These are phyloP conservation scores for Semaprochilodus insignis DNA, from an alignment of 2,797 vertebrate genomes.

Conservation along the genomic window DNA sequence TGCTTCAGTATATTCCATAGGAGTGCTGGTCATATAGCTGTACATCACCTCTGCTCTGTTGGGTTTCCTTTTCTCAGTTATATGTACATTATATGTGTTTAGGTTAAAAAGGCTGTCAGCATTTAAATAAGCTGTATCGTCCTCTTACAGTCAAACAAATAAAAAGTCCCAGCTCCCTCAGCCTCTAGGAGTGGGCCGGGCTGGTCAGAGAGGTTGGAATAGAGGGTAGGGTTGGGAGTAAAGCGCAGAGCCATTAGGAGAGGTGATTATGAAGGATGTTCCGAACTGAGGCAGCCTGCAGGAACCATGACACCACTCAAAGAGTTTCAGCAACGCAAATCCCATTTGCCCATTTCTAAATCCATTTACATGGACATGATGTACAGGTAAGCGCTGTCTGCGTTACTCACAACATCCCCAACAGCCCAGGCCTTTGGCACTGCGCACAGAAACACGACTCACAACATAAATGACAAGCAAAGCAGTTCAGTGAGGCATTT, in stretches of 20 bases:
- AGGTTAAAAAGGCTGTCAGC: constrained; percentile 94
- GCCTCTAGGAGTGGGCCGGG: constrained; percentile 48
- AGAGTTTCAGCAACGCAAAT: constrained; percentile 35
- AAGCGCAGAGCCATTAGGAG: constrained; percentile 69
- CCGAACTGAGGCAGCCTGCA: constrained; percentile 72
- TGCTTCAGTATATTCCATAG: constrained; percentile 85
- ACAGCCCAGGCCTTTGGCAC: constrained; percentile 86
- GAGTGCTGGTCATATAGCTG: constrained; percentile 92
- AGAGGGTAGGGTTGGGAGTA: constrained; percentile 40
- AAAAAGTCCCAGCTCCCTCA: constrained; percentile 82
- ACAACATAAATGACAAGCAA: constrained; percentile 90
- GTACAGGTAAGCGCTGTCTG: no score
- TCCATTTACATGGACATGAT: no score
- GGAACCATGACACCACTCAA: constrained; percentile 36
- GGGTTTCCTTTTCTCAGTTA: constrained; percentile 64
- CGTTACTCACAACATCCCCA: constrained; percentile 68
- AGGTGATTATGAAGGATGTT: constrained; percentile 73
- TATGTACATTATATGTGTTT: constrained; percentile 88
- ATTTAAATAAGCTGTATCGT: constrained; percentile 88
- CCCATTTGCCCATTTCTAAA: constrained; percentile 15
- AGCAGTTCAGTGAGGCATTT: constrained; percentile 85
- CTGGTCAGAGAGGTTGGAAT: constrained; percentile 46
- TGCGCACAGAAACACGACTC: constrained; percentile 90
- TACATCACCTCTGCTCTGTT: constrained; percentile 85
- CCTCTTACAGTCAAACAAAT: constrained; percentile 80